These are phyloP conservation scores for Psophia crepitans DNA, from an alignment of 2,113 vertebrate species.

Conservation along the genomic window DNA sequence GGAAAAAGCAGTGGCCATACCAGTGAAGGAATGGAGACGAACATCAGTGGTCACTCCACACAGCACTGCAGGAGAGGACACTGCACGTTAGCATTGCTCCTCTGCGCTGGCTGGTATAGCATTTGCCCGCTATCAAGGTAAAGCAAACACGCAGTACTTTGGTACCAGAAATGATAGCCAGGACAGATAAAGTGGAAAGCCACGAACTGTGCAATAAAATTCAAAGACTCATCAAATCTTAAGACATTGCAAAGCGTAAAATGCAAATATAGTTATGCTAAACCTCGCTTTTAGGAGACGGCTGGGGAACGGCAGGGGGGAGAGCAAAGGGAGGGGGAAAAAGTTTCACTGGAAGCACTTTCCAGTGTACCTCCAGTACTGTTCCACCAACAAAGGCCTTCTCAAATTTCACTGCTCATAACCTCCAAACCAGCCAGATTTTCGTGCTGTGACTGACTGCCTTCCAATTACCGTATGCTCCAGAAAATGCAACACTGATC, in stretches of 20 bases:
- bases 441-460: not conserved
- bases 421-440: not conserved
- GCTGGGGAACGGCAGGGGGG: not conserved
- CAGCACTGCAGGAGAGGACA: not conserved
- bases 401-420: constrained; percentile 31
- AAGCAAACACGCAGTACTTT: not conserved
- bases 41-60: not conserved
- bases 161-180: not conserved
- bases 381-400: constrained; percentile 33
- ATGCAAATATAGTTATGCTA: not conserved
- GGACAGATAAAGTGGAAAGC: not conserved
- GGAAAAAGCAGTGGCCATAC: not conserved
- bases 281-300: not conserved
- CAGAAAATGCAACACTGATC: not conserved
- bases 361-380: constrained; percentile 1
- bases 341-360: not conserved
- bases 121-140: accelerated
- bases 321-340: not conserved
- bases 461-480: not conserved
- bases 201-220: not conserved
- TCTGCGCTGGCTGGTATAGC: not conserved
- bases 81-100: accelerated
- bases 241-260: not conserved
- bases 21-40: accelerated
- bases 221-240: not conserved